Percentiles rank a stretch among this genome's conserved stretches.
Conservation (phyloP, 2,888 invertebrate species). For the Apocheima hispidaria region DNA sequence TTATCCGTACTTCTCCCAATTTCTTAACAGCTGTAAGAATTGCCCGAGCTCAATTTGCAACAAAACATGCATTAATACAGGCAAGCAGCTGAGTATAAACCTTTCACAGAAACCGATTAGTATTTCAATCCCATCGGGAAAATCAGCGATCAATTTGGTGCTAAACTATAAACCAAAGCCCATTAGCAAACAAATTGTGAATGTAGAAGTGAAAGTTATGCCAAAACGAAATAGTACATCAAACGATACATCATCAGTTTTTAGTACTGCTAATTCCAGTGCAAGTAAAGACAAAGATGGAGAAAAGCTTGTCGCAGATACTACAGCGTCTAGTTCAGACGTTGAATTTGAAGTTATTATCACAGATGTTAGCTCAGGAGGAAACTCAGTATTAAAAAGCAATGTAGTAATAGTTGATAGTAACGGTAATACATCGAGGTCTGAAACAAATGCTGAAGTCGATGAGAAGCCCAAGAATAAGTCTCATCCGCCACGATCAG, state of each 20-base stretch:
- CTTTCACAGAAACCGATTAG: constrained; percentile 31
- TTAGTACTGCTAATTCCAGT: constrained; percentile 21
- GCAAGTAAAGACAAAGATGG: constrained; percentile 15
- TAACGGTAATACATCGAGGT: constrained; percentile 19
- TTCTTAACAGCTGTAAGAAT: constrained; percentile 32
- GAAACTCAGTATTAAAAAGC: constrained; percentile 21
- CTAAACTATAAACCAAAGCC: background rate
- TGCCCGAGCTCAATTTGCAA: constrained; percentile 21
- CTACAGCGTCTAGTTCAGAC: constrained; percentile 18
- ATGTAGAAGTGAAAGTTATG: constrained; percentile 24
- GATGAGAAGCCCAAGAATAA: background rate
- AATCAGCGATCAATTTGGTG: background rate
- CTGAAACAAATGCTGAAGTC: constrained; percentile 21
- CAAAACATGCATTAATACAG: constrained; percentile 26
- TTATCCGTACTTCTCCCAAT: constrained; percentile 20
- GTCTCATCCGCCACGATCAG: background rate
- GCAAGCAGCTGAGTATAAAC: constrained; percentile 17
- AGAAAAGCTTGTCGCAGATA: constrained; percentile 7
- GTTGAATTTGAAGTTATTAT: constrained; percentile 11
- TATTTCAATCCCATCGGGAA: constrained; percentile 43
- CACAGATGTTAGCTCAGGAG: constrained; percentile 8
- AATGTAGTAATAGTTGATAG: constrained; percentile 22
- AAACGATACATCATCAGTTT: background rate
- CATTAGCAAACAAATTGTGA: constrained; percentile 20
- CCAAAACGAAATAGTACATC: constrained; percentile 9